phyloP scores from a whole-genome alignment of 2,888 invertebrate species.

The Rotaria macrura region DNA sequence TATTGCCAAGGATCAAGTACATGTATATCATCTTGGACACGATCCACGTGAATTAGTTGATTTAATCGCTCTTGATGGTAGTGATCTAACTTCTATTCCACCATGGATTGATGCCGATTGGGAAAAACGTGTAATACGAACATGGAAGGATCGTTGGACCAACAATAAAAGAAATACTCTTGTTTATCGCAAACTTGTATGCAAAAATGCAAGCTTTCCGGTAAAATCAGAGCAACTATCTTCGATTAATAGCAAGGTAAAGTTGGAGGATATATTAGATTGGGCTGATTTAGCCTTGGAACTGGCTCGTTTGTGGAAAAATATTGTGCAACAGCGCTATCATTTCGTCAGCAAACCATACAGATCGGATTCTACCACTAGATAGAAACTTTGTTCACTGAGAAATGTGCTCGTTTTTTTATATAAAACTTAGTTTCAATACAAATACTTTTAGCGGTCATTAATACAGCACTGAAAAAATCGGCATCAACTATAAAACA shows the following conservation, averaged over 20 bases:
- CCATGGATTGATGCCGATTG: background rate
- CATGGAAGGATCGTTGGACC: background rate
- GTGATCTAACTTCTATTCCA: background rate
- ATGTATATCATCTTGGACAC: background rate
- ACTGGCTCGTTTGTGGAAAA: background rate
- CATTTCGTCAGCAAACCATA: too few species aligned
- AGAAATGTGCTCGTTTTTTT: too few species aligned
- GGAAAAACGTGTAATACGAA: background rate
- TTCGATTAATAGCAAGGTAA: background rate
- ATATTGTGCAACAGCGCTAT: background rate
- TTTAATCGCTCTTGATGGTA: background rate
- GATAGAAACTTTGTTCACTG: too few species aligned
- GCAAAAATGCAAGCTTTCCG: background rate
- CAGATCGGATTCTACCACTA: too few species aligned
- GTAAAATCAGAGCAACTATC: background rate
- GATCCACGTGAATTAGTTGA: background rate
- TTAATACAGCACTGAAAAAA: too few species aligned
- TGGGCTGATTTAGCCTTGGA: background rate
- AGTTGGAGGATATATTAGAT: background rate
- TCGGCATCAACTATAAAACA: too few species aligned
- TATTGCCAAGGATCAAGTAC: background rate
- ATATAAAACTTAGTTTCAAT: too few species aligned
- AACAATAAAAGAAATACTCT: background rate
- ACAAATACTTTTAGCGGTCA: too few species aligned
- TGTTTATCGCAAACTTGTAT: background rate